Evolutionary conservation across 2,797 vertebrate genomes (phyloP), one percentile per base, ranked within the genome.

Genomic region (Xenentodon cancila): DNA sequence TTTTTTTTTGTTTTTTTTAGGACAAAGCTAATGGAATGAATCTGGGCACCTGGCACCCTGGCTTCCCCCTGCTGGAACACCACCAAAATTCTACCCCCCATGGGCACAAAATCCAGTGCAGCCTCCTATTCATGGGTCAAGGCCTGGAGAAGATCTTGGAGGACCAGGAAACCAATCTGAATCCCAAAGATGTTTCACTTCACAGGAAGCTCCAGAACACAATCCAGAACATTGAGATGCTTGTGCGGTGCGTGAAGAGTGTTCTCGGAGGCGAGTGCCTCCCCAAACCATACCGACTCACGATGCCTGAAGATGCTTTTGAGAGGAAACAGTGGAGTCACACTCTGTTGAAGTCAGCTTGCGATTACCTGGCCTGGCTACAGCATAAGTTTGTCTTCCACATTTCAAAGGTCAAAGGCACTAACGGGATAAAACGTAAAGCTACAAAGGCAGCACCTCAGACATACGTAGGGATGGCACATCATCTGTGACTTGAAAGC

Each of bases 261-360:
- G 5, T 1, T 3, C 3, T 85, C 1, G 40, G 34, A 17, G 68
- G 49, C 3, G 16, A 53, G 0, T 89, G 90, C 59, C 21, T 65
- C 9, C 1, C 15, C 0, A 2, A 51, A 1, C 76, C 64, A 0
- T 0, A 3, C 0, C 63, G 46, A 2, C 71, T 77, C 1, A 0
- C 0, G 0, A 44, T 65, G 1, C 69, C 71, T 2, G 2, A 0
- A 1, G 0, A 32, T 0, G 0, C 0, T 0, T 90, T 89, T 68
- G 6, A 56, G 0, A 84, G 37, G 57, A 92, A 91, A 67, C 79
- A 79, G 71, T 94, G 91, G 92, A 73, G 75, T 50, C 58, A 64
- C 49, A 74, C 81, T 3, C 64, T 92, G 18, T 0, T 94, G 51
- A 16, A 71, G 13, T 32, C 6, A 0, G 75, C 85, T 0, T 3